These are phyloP conservation scores for Parus major DNA, from an alignment of 2,113 vertebrate genomes.

Conservation along the genomic window DNA sequence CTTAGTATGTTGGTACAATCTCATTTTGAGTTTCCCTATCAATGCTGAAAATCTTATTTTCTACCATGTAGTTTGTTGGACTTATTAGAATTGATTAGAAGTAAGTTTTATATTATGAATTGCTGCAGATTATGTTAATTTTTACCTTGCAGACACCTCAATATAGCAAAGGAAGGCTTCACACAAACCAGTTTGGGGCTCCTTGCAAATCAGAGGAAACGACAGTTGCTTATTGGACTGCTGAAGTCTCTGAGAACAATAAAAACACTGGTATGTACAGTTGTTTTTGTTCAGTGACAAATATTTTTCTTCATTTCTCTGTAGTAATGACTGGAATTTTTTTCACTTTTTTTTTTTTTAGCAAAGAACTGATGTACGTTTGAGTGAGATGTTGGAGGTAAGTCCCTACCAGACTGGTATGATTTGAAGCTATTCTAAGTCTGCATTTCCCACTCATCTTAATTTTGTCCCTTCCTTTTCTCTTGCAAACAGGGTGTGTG, in stretches of 20 bases:
- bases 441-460: not conserved
- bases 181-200: slow-evolving; percentile 95
- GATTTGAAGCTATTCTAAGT: not conserved
- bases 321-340: not conserved
- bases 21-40: not conserved
- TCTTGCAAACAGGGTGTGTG: not conserved
- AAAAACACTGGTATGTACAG: slow-evolving; percentile 89
- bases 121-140: not conserved
- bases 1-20: not conserved
- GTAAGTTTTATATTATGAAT: not conserved
- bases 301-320: not conserved
- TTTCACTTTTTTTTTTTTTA: slow-evolving; percentile 39
- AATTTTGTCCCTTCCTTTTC: not conserved
- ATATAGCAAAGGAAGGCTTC: slow-evolving; percentile 92
- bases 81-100: not conserved
- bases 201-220: slow-evolving; percentile 92
- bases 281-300: not conserved
- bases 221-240: slow-evolving; percentile 91
- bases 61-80: not conserved
- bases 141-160: slow-evolving; percentile 82
- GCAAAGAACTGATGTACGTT: slow-evolving; percentile 98
- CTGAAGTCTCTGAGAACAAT: slow-evolving; percentile 97
- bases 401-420: slow-evolving; percentile 2
- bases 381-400: slow-evolving; percentile 99
- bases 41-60: not conserved